Evolutionary conservation across 2,797 vertebrate species (phyloP).

Genomic region (Pogoniulus pusillus): DNA sequence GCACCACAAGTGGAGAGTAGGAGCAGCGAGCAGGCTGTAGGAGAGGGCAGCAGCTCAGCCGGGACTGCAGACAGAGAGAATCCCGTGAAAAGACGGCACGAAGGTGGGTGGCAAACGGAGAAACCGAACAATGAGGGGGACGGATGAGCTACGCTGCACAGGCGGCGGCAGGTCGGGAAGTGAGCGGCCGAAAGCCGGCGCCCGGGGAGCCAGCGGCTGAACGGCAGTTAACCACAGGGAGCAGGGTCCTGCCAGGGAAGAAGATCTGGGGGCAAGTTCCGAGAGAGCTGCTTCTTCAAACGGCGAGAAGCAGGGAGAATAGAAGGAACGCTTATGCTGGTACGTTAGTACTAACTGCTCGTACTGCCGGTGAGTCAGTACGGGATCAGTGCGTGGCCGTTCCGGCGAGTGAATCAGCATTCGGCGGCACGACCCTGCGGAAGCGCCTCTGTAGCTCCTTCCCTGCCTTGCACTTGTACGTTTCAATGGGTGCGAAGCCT

Average conservation of each 20-base stretch:
- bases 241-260: accelerated
- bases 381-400: background rate
- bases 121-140: background rate
- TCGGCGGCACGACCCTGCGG: background rate
- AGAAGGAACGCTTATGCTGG: background rate
- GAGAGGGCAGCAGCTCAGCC: accelerated
- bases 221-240: too few relatives aligned
- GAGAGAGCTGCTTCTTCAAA: background rate
- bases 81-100: background rate
- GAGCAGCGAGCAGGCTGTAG: background rate
- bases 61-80: background rate
- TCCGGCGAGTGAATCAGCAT: background rate
- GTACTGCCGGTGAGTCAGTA: background rate
- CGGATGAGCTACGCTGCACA: accelerated
- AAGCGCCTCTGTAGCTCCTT: background rate
- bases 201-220: background rate
- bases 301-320: background rate
- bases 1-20: background rate
- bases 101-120: background rate
- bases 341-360: too few relatives aligned
- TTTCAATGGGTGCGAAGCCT: background rate
- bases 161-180: background rate
- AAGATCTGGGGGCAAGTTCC: background rate
- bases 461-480: background rate
- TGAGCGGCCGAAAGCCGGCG: background rate